Conservation (phyloP, 2,888 invertebrate species). For the Protophormia terraenovae region DNA sequence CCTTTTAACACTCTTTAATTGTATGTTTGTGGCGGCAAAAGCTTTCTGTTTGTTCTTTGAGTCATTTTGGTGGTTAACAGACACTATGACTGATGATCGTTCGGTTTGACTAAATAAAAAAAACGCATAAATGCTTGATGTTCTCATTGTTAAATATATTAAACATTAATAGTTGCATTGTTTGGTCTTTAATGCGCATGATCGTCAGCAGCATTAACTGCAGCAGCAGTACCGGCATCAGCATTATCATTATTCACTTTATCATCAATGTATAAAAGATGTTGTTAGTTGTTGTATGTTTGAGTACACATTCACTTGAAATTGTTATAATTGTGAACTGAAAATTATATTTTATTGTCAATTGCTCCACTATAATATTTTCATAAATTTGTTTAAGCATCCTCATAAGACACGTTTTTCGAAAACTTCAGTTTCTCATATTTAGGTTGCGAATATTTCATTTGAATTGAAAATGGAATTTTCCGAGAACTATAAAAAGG, state of each 20-base stretch:
- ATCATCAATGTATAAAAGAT: slow-evolving; percentile 1
- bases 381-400: too few species aligned
- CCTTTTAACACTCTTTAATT: neutral
- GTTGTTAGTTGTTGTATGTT: neutral
- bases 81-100: slow-evolving; percentile 58
- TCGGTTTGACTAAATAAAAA: neutral
- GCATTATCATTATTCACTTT: slow-evolving; percentile 57
- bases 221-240: neutral
- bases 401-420: too few species aligned
- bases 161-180: slow-evolving; percentile 25
- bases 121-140: slow-evolving; percentile 1
- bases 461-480: too few species aligned
- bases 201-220: slow-evolving; percentile 21
- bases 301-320: neutral
- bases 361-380: neutral
- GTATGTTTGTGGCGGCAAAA: neutral
- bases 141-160: slow-evolving; percentile 20
- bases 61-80: slow-evolving; percentile 20
- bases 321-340: neutral
- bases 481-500: too few species aligned
- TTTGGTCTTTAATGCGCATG: neutral
- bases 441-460: too few species aligned
- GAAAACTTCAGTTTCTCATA: too few species aligned
- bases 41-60: slow-evolving; percentile 21
- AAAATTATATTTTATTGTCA: neutral